Conservation (phyloP, 2,113 vertebrate genomes). For the Aleadryas rufinucha region DNA sequence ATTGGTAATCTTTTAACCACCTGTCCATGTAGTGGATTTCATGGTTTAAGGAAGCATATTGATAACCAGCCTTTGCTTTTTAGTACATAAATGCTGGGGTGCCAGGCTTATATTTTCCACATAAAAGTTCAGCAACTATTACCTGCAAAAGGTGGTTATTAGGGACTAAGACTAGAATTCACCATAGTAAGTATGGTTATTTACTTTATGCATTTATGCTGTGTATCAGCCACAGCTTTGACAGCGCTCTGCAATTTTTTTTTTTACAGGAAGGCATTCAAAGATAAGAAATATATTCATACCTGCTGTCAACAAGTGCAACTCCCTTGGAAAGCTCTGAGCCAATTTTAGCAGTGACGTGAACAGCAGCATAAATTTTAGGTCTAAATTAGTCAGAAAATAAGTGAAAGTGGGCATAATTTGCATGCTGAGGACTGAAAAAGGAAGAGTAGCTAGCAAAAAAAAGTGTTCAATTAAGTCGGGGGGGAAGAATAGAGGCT, state of each 20-base stretch:
- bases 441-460: slow-evolving; percentile 12
- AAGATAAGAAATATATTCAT: slow-evolving; percentile 67
- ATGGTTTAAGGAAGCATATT: slow-evolving; percentile 26
- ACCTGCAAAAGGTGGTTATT: slow-evolving; percentile 58
- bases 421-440: slow-evolving; percentile 51
- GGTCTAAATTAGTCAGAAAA: slow-evolving; percentile 65
- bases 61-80: slow-evolving; percentile 53
- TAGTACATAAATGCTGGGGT: slow-evolving; percentile 43
- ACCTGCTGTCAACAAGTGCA: slow-evolving; percentile 66
- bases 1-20: slow-evolving; percentile 25
- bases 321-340: slow-evolving; percentile 64
- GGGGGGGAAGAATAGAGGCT: neutral
- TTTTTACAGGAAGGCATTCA: slow-evolving; percentile 57
- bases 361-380: slow-evolving; percentile 58
- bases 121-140: slow-evolving; percentile 63
- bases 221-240: slow-evolving; percentile 67
- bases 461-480: slow-evolving; percentile 24
- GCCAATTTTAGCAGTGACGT: slow-evolving; percentile 63
- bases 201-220: slow-evolving; percentile 67
- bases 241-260: slow-evolving; percentile 65
- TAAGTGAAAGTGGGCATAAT: slow-evolving; percentile 53
- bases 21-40: neutral
- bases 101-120: slow-evolving; percentile 56
- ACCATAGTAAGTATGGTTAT: slow-evolving; percentile 62
- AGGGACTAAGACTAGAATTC: slow-evolving; percentile 66